These are phyloP conservation scores for Scartelaos histophorus DNA, from an alignment of 2,113 vertebrate genomes.

Conservation along the genomic window DNA sequence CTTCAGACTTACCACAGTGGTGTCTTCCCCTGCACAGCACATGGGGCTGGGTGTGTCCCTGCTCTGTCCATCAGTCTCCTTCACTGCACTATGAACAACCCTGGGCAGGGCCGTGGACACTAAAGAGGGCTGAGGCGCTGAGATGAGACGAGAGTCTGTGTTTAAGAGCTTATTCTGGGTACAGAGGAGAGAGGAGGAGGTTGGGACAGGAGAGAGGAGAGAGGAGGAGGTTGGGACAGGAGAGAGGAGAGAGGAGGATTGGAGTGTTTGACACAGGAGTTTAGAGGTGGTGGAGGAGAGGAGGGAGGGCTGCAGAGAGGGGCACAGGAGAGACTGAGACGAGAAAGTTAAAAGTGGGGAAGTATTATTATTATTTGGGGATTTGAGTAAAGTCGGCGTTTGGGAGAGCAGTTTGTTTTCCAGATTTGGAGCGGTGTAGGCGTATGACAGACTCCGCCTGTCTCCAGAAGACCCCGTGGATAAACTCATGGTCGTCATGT, in stretches of 20 bases:
- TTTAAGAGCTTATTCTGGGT: conserved; percentile 61
- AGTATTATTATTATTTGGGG: neutral
- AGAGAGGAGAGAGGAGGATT: conserved; percentile 48
- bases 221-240: conserved; percentile 57
- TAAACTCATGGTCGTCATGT: conserved; percentile 60
- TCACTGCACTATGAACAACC: conserved; percentile 11
- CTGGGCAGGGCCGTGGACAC: conserved; percentile 23
- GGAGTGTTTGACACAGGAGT: conserved; percentile 41
- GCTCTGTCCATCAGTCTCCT: conserved; percentile 1
- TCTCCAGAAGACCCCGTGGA: conserved; percentile 7
- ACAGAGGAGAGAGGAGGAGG: conserved; percentile 53
- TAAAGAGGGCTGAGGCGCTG: conserved; percentile 15
- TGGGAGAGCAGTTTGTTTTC: conserved; percentile 73
- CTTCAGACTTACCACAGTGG: neutral
- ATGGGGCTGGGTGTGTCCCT: neutral
- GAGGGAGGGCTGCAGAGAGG: conserved; percentile 54
- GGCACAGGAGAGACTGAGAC: conserved; percentile 39
- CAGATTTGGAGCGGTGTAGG: conserved; percentile 45
- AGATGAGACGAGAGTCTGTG: neutral
- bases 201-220: conserved; percentile 48
- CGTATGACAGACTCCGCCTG: conserved; percentile 43
- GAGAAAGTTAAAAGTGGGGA: conserved; percentile 20
- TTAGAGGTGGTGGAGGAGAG: conserved; percentile 61
- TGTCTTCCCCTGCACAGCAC: neutral
- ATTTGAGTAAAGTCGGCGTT: conserved; percentile 13